These are phyloP conservation scores for Rosalia funebris DNA, from an alignment of 2,888 invertebrate genomes.

Conservation along the genomic window DNA sequence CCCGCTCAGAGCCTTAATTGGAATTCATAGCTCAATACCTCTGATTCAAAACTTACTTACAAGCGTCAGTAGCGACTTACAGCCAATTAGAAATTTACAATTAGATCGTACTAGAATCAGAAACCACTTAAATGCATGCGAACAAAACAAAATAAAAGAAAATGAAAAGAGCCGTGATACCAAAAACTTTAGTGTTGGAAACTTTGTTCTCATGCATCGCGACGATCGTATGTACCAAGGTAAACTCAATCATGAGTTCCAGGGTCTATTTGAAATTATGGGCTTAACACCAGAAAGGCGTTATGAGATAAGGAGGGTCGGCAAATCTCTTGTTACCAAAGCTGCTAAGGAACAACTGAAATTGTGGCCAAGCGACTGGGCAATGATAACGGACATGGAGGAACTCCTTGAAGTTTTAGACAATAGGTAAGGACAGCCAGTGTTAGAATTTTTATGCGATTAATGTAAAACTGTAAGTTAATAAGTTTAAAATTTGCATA, in stretches of 20 bases:
- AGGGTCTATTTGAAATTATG: conserved; percentile 39
- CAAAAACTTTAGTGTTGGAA: conserved; percentile 28
- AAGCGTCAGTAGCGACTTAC: conserved; percentile 26
- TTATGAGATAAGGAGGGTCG: conserved; percentile 24
- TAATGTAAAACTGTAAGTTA: background rate
- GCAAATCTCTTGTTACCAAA: conserved; percentile 9
- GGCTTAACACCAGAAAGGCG: conserved; percentile 2
- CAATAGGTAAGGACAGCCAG: background rate
- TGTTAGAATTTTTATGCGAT: background rate
- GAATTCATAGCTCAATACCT: conserved; percentile 20
- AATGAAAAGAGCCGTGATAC: conserved; percentile 34
- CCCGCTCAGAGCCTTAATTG: background rate
- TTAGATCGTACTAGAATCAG: conserved; percentile 29
- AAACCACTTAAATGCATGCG: background rate
- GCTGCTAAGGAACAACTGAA: conserved; percentile 30
- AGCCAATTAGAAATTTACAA: conserved; percentile 27
- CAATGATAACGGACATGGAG: conserved; percentile 10
- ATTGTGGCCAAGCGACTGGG: conserved; percentile 26
- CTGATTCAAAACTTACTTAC: conserved; percentile 34
- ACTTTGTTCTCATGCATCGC: conserved; percentile 40
- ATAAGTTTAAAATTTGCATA: background rate
- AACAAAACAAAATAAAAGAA: background rate
- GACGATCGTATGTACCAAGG: conserved; percentile 37
- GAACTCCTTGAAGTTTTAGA: background rate
- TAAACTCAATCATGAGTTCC: conserved; percentile 36